A percentile compares a stretch with the other conserved stretches of the same genome.
Evolutionary conservation across 2,113 vertebrate genomes (phyloP).

Genomic region (Telmatochromis bifrenatus): DNA sequence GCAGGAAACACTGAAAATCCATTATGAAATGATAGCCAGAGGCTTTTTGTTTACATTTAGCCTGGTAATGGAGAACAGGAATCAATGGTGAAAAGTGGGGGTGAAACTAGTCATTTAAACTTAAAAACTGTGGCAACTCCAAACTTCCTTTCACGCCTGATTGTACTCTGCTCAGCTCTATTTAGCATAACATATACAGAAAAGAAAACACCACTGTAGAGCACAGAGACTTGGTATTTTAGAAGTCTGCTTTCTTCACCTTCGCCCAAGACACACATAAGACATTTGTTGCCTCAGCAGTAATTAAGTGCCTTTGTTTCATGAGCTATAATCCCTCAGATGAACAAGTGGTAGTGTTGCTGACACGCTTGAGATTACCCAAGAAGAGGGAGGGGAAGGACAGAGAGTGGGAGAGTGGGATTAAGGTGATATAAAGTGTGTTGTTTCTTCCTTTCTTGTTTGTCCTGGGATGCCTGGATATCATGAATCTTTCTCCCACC

Average conservation of each 20-base stretch:
- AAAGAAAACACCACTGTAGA: background rate
- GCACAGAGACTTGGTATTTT: background rate
- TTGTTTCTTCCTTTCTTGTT: background rate
- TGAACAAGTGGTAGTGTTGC: slow-evolving; percentile 39
- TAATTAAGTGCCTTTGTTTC: slow-evolving; percentile 64
- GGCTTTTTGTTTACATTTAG: slow-evolving; percentile 35
- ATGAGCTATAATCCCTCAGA: slow-evolving; percentile 60
- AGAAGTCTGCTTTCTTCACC: background rate
- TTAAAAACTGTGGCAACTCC: background rate
- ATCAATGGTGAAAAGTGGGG: slow-evolving; percentile 3
- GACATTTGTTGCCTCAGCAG: slow-evolving; percentile 38
- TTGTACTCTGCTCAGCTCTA: background rate
- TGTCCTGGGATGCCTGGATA: background rate
- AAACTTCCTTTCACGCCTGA: background rate
- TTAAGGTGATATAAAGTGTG: background rate
- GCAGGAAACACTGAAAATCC: slow-evolving; percentile 48
- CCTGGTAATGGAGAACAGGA: slow-evolving; percentile 40
- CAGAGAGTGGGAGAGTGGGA: background rate
- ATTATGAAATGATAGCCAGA: slow-evolving; percentile 43
- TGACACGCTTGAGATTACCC: slow-evolving; percentile 51
- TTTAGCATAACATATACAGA: background rate
- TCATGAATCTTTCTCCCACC: background rate
- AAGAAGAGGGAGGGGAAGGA: slow-evolving; percentile 4
- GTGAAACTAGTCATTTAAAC: background rate
- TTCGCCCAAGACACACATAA: background rate